phyloP scores from a whole-genome alignment of 2,113 vertebrate genomes.

The Eira barbara region DNA sequence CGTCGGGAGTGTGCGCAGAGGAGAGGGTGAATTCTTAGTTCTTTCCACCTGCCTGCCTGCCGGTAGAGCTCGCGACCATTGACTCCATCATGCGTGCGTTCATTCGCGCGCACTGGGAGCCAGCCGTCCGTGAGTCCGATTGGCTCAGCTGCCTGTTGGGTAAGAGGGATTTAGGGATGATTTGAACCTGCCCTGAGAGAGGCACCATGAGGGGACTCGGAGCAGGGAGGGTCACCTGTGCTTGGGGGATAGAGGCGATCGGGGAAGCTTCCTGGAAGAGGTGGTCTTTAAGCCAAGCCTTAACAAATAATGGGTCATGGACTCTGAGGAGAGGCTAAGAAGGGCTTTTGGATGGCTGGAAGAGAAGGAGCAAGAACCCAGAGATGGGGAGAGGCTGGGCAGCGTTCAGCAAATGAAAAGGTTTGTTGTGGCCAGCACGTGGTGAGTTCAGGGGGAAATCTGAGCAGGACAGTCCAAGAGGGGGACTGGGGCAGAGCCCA shows the following conservation, averaged over 20 bases:
- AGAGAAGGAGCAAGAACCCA: accelerated
- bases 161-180: not conserved
- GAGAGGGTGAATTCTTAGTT: accelerated
- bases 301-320: accelerated
- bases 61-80: not conserved
- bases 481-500: not conserved
- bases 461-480: not conserved
- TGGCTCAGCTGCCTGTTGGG: not conserved
- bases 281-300: not conserved
- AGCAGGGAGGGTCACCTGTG: not conserved
- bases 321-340: not conserved
- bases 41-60: not conserved
- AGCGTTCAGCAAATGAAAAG: accelerated
- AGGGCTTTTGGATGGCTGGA: not conserved
- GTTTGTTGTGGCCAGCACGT: accelerated
- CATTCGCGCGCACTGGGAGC: accelerated
- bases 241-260: too few species aligned
- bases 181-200: not conserved
- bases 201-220: accelerated
- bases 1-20: accelerated
- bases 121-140: not conserved
- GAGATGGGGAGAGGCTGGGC: not conserved
- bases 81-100: not conserved
- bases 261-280: not conserved
- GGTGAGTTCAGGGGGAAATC: not conserved